A percentile compares a stretch with the other conserved stretches of the same genome.
phyloP scores from a whole-genome alignment of 1,140 invertebrate genomes.

The Meloidogyne hapla region DNA sequence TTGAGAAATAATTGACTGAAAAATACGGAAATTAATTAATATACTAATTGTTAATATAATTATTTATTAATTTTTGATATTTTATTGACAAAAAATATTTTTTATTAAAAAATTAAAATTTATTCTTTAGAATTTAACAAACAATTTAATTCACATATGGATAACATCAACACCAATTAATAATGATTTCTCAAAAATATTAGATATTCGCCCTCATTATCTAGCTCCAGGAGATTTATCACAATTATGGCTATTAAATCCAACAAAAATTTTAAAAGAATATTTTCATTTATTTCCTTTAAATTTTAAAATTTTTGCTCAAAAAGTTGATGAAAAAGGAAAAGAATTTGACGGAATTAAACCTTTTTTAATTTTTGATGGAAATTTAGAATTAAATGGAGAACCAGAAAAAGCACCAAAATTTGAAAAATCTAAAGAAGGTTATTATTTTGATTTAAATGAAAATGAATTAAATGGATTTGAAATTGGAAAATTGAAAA shows the following conservation, averaged over 20 bases:
- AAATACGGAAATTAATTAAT: too few species aligned
- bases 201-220: conserved; percentile 16
- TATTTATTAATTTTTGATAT: too few species aligned
- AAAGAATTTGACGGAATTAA: not conserved
- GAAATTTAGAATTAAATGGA: not conserved
- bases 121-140: not conserved
- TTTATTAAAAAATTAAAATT: not conserved
- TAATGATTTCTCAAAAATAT: not conserved
- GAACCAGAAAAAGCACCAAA: not conserved
- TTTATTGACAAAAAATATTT: too few species aligned
- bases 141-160: not conserved
- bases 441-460: conserved; percentile 17
- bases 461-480: conserved; percentile 15
- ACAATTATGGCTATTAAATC: conserved; percentile 10
- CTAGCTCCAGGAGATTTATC: not conserved
- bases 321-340: not conserved
- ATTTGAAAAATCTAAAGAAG: not conserved
- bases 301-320: conserved; percentile 13
- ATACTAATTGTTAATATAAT: too few species aligned
- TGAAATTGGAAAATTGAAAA: conserved; percentile 8
- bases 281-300: not conserved
- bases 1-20: too few species aligned
- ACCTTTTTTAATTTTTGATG: conserved; percentile 8
- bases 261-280: conserved; percentile 5
- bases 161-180: not conserved